A percentile compares a stretch with the other conserved stretches of the same genome.
These are phyloP conservation scores for Cyclura pinguis DNA, from an alignment of 2,797 vertebrate genomes.

Conservation along the genomic window DNA sequence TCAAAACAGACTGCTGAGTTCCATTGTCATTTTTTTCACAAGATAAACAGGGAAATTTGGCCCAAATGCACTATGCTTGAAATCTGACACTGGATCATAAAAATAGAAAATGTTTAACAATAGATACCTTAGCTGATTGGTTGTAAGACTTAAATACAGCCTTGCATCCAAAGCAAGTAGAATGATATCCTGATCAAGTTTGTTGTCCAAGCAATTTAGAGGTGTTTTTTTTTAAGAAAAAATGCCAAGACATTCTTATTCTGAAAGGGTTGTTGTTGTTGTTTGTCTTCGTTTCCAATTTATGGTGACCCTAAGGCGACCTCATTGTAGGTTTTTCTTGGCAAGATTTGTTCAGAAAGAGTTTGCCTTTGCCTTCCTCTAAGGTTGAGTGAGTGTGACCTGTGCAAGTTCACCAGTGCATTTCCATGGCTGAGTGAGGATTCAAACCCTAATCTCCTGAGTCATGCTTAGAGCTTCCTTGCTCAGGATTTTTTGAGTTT, in stretches of 20 bases:
- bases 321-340: not conserved
- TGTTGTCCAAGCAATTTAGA: not conserved
- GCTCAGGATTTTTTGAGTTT: not conserved
- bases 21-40: constrained; percentile 25
- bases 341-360: no score
- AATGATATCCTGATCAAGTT: no score
- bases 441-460: no score
- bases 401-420: no score
- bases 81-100: not conserved
- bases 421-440: no score
- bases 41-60: constrained; percentile 22
- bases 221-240: no score
- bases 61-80: not conserved
- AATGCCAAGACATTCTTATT: not conserved
- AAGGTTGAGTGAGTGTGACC: no score
- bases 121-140: not conserved
- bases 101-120: not conserved
- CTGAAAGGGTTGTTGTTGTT: not conserved
- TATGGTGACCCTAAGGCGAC: no score
- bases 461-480: not conserved
- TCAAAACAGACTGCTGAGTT: constrained; percentile 33
- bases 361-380: no score
- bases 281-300: no score
- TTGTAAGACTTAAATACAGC: not conserved
- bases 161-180: not conserved